Evolutionary conservation across 2,888 invertebrate species (phyloP), one percentile per base, ranked within the genome.

Genomic region (Orthosia incerta): DNA sequence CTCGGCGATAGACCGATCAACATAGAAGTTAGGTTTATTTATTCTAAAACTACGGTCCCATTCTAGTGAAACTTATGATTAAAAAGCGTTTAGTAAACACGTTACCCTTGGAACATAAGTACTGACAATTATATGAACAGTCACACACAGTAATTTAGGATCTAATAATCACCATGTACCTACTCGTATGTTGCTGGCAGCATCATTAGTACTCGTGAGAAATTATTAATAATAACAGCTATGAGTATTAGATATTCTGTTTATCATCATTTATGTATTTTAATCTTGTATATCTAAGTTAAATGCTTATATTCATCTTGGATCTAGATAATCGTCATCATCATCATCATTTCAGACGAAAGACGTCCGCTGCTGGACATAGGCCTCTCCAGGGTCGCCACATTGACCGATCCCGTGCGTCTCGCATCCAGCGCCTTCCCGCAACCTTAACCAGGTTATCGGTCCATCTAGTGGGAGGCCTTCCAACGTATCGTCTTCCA

Each of bases 21-120:
- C 39, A 50, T 13, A 62, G 18, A 46, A 55, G 45, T 56, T 70
- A 48, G 15, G 7, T 39, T 48, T 26, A 60, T 45, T 59, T 55
- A 57, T 31, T 64, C 31, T 13, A 20, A 59, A 56, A 55, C 18
- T 48, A 20, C 7, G 23, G 56, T 57, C 59, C 20, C n/a, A 20
- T 13, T 60, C 39, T 39, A 39, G 15, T 39, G 13, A 31, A 66
- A 78, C 57, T 39, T 39, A 45, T 55, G 13, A 68, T 74, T 76
- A 67, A 70, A 75, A 73, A 66, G 45, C 51, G 26, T 72, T 74
- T 69, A 72, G 48, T 46, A 71, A 57, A 68, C 74, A 23, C 39
- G 51, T 72, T 56, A 65, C 50, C 76, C 79, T 73, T 71, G 55
- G n/a, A 11, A 57, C n/a, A 31, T 60, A 76, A 68, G 18, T 62